phyloP scores from a whole-genome alignment of 2,888 invertebrate species.

The Nesidiocoris tenuis region DNA sequence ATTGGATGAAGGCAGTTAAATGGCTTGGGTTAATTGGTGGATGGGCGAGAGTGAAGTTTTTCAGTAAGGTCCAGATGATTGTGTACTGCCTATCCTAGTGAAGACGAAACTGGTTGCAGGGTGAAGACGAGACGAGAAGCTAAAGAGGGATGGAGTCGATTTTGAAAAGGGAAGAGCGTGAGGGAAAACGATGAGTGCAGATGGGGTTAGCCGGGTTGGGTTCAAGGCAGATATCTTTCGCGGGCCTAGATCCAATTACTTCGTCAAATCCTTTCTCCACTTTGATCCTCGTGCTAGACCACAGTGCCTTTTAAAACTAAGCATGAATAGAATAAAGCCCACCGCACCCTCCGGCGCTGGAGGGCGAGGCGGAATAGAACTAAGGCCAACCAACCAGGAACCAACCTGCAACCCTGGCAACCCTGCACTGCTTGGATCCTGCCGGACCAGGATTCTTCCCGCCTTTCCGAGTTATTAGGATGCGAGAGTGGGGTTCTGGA shows the following conservation, averaged over 20 bases:
- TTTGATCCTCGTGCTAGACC: constrained; percentile 32
- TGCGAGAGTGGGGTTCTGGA: no score
- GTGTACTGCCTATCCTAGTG: not conserved
- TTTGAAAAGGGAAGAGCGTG: not conserved
- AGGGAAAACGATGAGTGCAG: not conserved
- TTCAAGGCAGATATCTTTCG: constrained; percentile 9
- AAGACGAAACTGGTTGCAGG: not conserved
- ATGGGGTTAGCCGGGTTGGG: not conserved
- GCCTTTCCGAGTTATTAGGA: constrained; percentile 33
- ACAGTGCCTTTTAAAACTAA: constrained; percentile 23
- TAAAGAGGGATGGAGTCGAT: not conserved
- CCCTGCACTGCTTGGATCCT: not conserved
- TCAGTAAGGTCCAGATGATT: no score
- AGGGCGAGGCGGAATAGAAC: not conserved
- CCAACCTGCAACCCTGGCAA: not conserved
- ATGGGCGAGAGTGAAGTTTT: not conserved
- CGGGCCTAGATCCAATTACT: constrained; percentile 39
- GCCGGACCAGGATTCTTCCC: constrained; percentile 15
- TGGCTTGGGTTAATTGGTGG: constrained; percentile 23
- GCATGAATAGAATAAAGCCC: constrained; percentile 31
- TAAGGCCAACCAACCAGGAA: not conserved
- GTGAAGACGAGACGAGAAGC: not conserved
- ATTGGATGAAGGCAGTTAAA: constrained; percentile 11
- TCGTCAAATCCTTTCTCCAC: constrained; percentile 21
- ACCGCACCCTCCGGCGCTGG: not conserved